Evolutionary conservation across 2,797 vertebrate genomes (phyloP), one percentile per base, ranked within the genome.

Genomic region (Chaunax sp.): DNA sequence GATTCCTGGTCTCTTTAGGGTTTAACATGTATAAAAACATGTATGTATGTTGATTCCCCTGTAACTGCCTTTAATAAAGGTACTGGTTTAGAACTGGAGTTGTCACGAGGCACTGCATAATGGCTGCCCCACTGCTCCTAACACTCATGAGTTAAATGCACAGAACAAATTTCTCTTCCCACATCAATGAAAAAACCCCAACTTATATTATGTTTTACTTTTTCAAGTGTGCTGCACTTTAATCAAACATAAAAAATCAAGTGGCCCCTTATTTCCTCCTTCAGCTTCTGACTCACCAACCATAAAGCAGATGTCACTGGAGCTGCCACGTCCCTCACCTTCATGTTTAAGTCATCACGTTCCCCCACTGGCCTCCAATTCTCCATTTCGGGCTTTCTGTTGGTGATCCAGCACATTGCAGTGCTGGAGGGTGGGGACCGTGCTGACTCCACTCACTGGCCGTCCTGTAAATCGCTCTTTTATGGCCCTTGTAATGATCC

Each of bases 401-500:
- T 81, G 80, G 86, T 82, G 83, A 84, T 78, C 84, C 84, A 77
- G 82, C 61, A 82, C 72, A 64, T 49, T 57, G 79, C 83, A 75
- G 63, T 63, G 75, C 86, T 60, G 62, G 67, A 75, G 82, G 81
- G 78, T 64, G 69, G 74, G 75, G 70, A 72, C 77, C 72, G 64
- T 89, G 90, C 92, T 92, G 91, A 91, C 89, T 90, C 88, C 80
- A 83, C 87, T 90, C 85, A 78, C 89, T 78, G 78, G 73, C 78
- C 75, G 61, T 86, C 90, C 89, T 89, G 89, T 91, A 93, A 93
- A 94, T 94, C 73, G 85, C 80, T 91, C 81, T 94, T 95, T 94
- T 94, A 94, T 92, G 88, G 88, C 82, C 84, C 81, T 83, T 88
- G 86, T 94, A 93, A 94, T 92, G 90, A 89, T 89, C 86, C 92